These are phyloP conservation scores for Danaus chrysippus DNA, from an alignment of 2,888 invertebrate species.

Conservation along the genomic window DNA sequence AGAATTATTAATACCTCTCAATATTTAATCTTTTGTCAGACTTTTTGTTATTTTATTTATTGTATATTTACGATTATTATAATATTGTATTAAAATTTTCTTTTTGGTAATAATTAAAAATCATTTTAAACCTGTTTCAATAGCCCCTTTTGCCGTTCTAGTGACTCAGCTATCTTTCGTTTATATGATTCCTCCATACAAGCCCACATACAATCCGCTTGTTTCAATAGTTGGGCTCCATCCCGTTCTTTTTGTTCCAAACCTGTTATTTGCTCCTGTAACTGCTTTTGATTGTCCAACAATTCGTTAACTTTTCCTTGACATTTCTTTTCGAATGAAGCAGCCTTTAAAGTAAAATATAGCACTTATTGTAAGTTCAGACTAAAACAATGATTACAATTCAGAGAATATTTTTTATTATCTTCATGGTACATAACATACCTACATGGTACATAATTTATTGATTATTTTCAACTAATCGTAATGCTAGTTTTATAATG, in stretches of 20 bases:
- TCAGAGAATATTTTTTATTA: not conserved
- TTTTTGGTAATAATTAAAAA: not conserved
- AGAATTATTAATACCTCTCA: too few species aligned
- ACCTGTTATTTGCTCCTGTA: constrained; percentile 74
- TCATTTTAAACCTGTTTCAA: constrained; percentile 45
- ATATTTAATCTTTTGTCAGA: too few species aligned
- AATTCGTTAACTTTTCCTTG: constrained; percentile 68
- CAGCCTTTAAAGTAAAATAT: constrained; percentile 44
- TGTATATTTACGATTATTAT: too few species aligned
- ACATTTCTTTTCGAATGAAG: constrained; percentile 57
- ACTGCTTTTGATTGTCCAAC: constrained; percentile 68
- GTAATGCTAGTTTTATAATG: not conserved
- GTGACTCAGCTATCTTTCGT: constrained; percentile 52
- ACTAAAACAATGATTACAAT: not conserved
- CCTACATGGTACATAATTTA: too few species aligned
- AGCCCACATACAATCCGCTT: constrained; percentile 79
- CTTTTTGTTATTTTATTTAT: too few species aligned
- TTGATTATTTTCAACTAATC: too few species aligned
- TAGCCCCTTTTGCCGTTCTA: constrained; percentile 49
- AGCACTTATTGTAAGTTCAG: not conserved
- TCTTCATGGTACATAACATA: not conserved
- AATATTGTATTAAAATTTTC: too few species aligned
- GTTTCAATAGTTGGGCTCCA: constrained; percentile 72
- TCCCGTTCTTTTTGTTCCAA: constrained; percentile 80
- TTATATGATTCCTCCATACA: constrained; percentile 74